Conservation (phyloP, 2,113 vertebrate species). For the Paramisgurnus dabryanus region DNA sequence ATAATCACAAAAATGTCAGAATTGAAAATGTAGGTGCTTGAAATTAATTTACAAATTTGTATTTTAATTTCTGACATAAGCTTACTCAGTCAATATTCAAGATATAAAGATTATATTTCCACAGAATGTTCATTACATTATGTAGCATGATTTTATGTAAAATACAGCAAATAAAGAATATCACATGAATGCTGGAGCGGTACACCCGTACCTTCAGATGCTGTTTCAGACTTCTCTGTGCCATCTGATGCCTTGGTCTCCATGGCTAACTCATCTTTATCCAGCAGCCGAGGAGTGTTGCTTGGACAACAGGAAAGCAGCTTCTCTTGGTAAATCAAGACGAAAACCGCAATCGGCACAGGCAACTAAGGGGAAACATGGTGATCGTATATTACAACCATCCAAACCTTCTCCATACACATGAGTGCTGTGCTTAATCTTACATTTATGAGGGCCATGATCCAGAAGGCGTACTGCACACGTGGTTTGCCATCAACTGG, state of each 20-base stretch:
- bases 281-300: constrained; percentile 74
- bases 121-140: no score
- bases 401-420: not conserved
- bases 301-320: constrained; percentile 79
- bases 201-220: constrained; percentile 62
- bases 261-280: constrained; percentile 89
- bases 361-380: constrained; percentile 77
- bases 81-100: no score
- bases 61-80: no score
- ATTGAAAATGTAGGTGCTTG: no score
- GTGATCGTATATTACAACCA: not conserved
- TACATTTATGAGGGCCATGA: constrained; percentile 97
- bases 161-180: no score
- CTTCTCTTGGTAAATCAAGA: constrained; percentile 86
- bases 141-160: no score
- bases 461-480: constrained; percentile 95
- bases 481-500: constrained; percentile 70
- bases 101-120: no score
- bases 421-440: constrained; percentile 55
- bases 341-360: constrained; percentile 87
- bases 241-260: constrained; percentile 72
- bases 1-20: no score
- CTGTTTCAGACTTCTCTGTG: constrained; percentile 54
- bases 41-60: no score
- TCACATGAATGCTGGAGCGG: not conserved